Percentiles rank a stretch among this genome's conserved stretches.
Conservation (phyloP, 2,888 invertebrate genomes). For the Elmis aenea region DNA sequence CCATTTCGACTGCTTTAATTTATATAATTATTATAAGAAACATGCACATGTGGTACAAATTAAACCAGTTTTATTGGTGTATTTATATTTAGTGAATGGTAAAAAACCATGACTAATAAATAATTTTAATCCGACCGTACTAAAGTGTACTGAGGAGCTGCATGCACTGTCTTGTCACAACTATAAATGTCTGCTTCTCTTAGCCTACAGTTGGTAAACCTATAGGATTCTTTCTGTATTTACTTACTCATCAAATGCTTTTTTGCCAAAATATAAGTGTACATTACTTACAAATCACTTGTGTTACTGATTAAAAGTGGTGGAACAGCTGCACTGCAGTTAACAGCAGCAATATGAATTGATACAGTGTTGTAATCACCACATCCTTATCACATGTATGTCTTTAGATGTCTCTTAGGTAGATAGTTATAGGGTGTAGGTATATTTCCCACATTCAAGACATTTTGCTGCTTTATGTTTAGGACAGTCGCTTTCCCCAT, state of each 20-base stretch:
- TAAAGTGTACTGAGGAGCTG: conserved; percentile 10
- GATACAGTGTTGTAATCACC: conserved; percentile 42
- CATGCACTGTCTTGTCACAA: conserved; percentile 19
- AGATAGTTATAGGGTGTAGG: conserved; percentile 31
- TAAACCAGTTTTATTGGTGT: too few relatives aligned
- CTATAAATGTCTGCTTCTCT: conserved; percentile 44
- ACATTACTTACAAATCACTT: conserved; percentile 32
- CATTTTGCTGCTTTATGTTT: conserved; percentile 42
- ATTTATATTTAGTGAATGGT: too few relatives aligned
- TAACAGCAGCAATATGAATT: conserved; percentile 47
- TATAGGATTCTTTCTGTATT: conserved; percentile 39
- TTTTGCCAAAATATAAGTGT: conserved; percentile 36
- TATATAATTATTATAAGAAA: too few relatives aligned
- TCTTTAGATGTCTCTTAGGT: conserved; percentile 30
- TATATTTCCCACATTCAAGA: conserved; percentile 33
- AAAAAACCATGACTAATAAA: too few relatives aligned
- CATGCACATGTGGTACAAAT: too few relatives aligned
- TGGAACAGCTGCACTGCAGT: conserved; percentile 18
- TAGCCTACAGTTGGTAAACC: conserved; percentile 40
- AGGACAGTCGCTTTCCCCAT: conserved; percentile 38
- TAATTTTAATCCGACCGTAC: too few relatives aligned
- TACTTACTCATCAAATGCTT: conserved; percentile 28
- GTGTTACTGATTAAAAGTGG: conserved; percentile 32
- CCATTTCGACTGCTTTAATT: too few relatives aligned
- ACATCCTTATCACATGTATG: conserved; percentile 34